These are phyloP conservation scores for Sebastolobus altivelis DNA, from an alignment of 2,797 vertebrate genomes.

Conservation along the genomic window DNA sequence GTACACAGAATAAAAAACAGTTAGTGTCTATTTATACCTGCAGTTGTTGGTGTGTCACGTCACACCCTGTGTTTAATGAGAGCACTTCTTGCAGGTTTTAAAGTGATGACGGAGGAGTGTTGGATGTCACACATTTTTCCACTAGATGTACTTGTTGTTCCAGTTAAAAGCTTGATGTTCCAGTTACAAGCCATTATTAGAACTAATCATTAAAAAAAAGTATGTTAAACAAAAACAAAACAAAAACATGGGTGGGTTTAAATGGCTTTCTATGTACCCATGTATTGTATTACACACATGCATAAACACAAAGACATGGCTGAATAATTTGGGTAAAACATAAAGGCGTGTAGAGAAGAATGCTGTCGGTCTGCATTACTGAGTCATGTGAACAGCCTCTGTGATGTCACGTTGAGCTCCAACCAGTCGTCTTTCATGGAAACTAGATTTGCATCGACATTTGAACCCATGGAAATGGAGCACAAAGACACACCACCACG, in stretches of 20 bases:
- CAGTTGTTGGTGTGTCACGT: background rate
- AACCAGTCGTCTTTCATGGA: background rate
- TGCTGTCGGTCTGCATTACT: constrained; percentile 55
- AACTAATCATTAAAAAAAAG: background rate
- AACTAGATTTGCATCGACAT: constrained; percentile 5
- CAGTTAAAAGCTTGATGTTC: constrained; percentile 19
- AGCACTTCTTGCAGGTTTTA: constrained; percentile 3
- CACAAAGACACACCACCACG: background rate
- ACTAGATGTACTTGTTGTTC: constrained; percentile 40
- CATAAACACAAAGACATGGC: constrained; percentile 5
- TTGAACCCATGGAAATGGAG: background rate
- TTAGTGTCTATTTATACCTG: constrained; percentile 55
- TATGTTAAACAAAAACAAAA: background rate
- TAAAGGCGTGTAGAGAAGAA: constrained; percentile 54
- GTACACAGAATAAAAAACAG: background rate
- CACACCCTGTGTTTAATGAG: constrained; percentile 28
- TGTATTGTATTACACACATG: background rate
- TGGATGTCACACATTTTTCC: constrained; percentile 14
- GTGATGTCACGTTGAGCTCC: constrained; percentile 4
- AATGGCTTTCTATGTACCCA: background rate
- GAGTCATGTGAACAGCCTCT: constrained; percentile 29
- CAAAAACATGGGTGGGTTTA: background rate
- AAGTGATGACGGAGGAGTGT: constrained; percentile 1
- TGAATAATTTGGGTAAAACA: constrained; percentile 21
- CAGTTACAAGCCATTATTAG: background rate